Conservation (phyloP, 2,888 invertebrate genomes). For the Leptinotarsa rubiginosa region DNA sequence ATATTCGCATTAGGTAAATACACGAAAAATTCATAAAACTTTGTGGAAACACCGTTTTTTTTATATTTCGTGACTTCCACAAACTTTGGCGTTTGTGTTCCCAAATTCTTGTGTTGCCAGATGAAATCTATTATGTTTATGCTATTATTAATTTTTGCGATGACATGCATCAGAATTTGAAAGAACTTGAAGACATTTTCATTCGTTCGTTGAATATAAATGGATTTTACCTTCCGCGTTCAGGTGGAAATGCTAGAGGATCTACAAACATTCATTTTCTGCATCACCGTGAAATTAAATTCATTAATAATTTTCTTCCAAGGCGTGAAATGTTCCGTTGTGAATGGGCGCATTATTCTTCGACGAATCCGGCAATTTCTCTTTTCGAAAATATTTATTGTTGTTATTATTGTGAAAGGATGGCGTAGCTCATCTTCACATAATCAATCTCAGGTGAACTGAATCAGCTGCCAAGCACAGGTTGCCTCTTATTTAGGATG, state of each 20-base stretch:
- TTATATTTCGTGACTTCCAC: no score
- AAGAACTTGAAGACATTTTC: no score
- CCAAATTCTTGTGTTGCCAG: no score
- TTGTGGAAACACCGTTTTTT: no score
- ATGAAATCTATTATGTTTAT: no score
- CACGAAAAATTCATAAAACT: no score
- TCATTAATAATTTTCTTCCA: conserved; percentile 19
- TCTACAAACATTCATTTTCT: neutral
- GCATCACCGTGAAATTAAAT: conserved; percentile 18
- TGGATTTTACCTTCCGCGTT: no score
- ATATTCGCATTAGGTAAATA: no score
- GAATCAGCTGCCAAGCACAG: neutral
- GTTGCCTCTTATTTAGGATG: neutral
- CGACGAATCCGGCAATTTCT: conserved; percentile 24
- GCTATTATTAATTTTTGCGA: no score
- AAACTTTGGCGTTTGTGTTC: no score
- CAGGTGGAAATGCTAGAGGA: neutral
- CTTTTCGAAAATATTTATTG: conserved; percentile 31
- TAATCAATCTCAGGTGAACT: neutral
- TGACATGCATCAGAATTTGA: no score
- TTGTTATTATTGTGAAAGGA: conserved; percentile 12
- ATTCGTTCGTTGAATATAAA: no score
- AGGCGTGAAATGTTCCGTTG: neutral
- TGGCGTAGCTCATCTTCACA: neutral
- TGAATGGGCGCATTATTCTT: conserved; percentile 22